Evolutionary conservation across 2,113 vertebrate species (phyloP).

Genomic region (Desmodus rotundus): DNA sequence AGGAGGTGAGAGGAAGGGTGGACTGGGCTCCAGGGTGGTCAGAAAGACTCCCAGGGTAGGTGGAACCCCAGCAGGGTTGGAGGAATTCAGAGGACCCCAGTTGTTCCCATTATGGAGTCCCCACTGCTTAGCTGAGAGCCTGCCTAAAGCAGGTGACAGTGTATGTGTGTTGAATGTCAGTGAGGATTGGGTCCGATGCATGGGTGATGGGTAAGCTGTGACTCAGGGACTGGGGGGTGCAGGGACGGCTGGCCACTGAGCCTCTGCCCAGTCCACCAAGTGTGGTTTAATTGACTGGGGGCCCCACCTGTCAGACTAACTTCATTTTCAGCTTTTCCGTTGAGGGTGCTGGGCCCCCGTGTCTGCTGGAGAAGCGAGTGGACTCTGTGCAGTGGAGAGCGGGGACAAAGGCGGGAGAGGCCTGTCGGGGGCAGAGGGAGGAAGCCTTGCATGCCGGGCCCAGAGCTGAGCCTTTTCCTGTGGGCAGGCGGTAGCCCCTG

Average conservation of each 20-base stretch:
- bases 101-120: not conserved
- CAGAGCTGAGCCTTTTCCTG: not conserved
- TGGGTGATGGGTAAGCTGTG: not conserved
- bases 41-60: not conserved
- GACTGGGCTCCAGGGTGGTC: not conserved
- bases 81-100: too few species aligned
- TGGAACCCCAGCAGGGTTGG: not conserved
- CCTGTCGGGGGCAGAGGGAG: too few species aligned
- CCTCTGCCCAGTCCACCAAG: not conserved
- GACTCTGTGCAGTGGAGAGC: not conserved
- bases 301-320: not conserved
- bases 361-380: not conserved
- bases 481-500: not conserved
- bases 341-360: not conserved
- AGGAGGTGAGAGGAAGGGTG: not conserved
- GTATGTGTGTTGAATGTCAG: not conserved
- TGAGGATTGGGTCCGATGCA: rapidly evolving
- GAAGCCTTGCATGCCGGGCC: not conserved
- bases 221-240: too few species aligned
- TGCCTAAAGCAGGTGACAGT: rapidly evolving
- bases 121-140: not conserved
- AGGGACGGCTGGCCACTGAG: too few species aligned
- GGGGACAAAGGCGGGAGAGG: not conserved
- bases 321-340: not conserved
- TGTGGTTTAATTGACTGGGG: not conserved